Conservation (phyloP, 2,797 vertebrate genomes). For the Notoglanidium macrostoma region DNA sequence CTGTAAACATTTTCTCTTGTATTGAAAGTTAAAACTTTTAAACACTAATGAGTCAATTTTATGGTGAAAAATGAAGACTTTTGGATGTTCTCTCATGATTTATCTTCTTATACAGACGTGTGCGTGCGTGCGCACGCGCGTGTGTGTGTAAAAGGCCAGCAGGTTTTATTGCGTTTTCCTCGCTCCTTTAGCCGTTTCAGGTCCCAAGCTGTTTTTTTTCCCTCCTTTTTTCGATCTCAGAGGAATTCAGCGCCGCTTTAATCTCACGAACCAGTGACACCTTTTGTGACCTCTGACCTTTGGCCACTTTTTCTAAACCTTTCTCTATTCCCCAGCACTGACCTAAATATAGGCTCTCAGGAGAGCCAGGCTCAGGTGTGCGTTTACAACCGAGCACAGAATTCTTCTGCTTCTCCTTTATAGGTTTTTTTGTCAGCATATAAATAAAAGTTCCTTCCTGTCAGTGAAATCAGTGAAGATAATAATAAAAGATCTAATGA, state of each 20-base stretch:
- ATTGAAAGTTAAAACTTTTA: not conserved
- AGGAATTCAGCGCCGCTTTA: slow-evolving; percentile 61
- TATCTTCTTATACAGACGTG: not conserved
- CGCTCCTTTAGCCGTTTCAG: slow-evolving; percentile 6
- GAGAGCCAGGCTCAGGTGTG: slow-evolving; percentile 1
- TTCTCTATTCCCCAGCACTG: not conserved
- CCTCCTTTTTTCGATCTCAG: slow-evolving; percentile 17
- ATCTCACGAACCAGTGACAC: slow-evolving; percentile 50
- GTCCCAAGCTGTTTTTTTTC: slow-evolving; percentile 47
- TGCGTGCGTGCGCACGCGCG: not conserved
- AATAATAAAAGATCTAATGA: not conserved
- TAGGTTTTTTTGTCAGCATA: no score
- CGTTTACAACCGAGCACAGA: not conserved
- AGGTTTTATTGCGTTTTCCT: slow-evolving; percentile 29
- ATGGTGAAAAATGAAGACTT: not conserved
- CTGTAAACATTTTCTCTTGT: not conserved
- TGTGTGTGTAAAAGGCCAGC: not conserved
- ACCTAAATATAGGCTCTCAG: slow-evolving; percentile 22
- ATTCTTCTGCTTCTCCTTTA: not conserved
- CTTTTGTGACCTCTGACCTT: slow-evolving; percentile 29
- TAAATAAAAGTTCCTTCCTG: not conserved
- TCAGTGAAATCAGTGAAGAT: not conserved
- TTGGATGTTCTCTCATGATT: not conserved
- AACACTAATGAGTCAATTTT: not conserved
- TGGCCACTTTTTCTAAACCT: slow-evolving; percentile 8